Conservation (phyloP, 2,113 vertebrate species). For the Typhlomys cinereus region DNA sequence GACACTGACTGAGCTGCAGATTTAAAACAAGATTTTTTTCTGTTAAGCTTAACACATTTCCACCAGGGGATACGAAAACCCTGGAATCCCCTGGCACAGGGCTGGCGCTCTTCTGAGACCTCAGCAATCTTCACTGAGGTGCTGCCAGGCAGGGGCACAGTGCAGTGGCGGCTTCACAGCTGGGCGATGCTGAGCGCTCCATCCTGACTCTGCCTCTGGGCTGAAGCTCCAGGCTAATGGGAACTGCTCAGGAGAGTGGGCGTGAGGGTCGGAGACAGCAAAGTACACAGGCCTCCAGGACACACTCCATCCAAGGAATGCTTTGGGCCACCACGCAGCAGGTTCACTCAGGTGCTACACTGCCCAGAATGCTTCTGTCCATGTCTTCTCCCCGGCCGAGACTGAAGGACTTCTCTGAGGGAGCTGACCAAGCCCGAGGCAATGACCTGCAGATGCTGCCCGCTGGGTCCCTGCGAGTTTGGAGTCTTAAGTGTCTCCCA, state of each 20-base stretch:
- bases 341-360: neutral
- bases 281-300: too few species aligned
- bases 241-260: too few species aligned
- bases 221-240: neutral
- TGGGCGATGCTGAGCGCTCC: neutral
- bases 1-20: too few species aligned
- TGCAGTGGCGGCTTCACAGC: neutral
- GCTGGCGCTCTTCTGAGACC: neutral
- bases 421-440: neutral
- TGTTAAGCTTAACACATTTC: neutral
- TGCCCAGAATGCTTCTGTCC: neutral
- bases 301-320: rapidly evolving
- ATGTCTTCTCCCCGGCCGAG: neutral
- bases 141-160: neutral
- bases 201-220: neutral
- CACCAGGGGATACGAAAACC: neutral
- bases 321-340: neutral
- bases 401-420: neutral
- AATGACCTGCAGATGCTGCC: neutral
- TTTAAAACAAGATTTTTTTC: too few species aligned
- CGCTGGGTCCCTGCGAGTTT: neutral
- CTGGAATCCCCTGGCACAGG: neutral
- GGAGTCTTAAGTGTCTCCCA: neutral
- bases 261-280: neutral
- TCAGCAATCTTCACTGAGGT: neutral